A percentile compares a stretch with the other conserved stretches of the same genome.
These are phyloP conservation scores for Excalfactoria chinensis DNA, from an alignment of 2,113 vertebrate species.

Conservation along the genomic window DNA sequence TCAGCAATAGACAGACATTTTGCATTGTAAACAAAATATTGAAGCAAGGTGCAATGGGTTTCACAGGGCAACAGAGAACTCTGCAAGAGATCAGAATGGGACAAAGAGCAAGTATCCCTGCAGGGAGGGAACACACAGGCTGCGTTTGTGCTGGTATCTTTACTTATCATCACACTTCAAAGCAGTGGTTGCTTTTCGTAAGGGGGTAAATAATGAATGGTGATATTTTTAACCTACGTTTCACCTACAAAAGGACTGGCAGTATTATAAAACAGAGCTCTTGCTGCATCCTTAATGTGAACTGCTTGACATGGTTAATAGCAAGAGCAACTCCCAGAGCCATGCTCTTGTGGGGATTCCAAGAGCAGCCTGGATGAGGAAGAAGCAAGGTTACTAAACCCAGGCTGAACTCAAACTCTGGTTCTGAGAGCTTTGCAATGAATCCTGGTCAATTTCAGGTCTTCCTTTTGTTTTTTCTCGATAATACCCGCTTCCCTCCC, in stretches of 20 bases:
- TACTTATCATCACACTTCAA: slow-evolving; percentile 52
- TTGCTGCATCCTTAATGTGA: not conserved
- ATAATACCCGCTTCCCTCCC: not conserved
- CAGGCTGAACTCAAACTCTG: not conserved
- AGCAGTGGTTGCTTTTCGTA: slow-evolving; percentile 12
- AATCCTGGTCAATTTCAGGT: not conserved
- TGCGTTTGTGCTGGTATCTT: not conserved
- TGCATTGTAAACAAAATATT: not conserved
- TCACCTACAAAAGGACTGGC: not conserved
- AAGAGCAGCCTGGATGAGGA: not conserved
- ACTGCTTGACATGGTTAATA: not conserved
- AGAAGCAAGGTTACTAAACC: not conserved
- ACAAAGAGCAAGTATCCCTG: not conserved
- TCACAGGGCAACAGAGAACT: not conserved
- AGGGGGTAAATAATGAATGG: slow-evolving; percentile 55
- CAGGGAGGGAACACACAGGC: slow-evolving; percentile 9
- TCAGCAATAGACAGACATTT: not conserved
- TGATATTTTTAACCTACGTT: slow-evolving; percentile 51
- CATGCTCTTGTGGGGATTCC: not conserved
- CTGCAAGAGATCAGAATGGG: slow-evolving; percentile 6
- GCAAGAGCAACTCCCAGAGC: not conserved
- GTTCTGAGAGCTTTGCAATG: not conserved
- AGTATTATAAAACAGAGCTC: not conserved
- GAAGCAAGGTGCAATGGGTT: not conserved
- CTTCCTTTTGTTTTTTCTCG: not conserved